Base-by-base conservation (phyloP, 2,113 vertebrate species). In the Zosterops pallidus region DNA sequence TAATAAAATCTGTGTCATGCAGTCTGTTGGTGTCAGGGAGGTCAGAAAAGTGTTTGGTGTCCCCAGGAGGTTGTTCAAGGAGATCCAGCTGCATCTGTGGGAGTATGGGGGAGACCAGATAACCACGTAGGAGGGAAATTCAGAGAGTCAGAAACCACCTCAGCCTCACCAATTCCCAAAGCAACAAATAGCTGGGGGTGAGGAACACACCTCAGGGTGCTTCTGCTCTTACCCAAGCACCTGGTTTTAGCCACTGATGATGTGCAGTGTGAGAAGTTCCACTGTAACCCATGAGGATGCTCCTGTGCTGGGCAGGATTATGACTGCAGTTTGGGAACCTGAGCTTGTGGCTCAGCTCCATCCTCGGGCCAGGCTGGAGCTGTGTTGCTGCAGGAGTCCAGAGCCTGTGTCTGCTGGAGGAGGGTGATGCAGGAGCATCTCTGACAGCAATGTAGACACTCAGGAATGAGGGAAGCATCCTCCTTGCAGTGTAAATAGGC, bases 321-420 rank as follows among this genome's bases (percentile, higher is more conserved):
- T 0, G 0, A 24, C 29, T 52, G 64, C 1, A 6, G 19, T 2
- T 1, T 26, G 49, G 22, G 21, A 44, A 67, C 41, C 35, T 13
- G 49, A 85, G 44, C 3, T 37, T n/a, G 1, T 9, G 17, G 46
- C 46, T 65, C 39, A 55, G 2, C 59, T 69, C 10, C 1, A 11
- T 11, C 15, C 31, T 35, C 31, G 14, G 47, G 28, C 86, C 74
- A 22, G 12, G n/a, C 13, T 57, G 1, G 2, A 86, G 31, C 42
- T 76, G 2, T 50, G 28, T 5, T 71, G 52, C 42, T 65, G 44
- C 52, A 44, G 42, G 31, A 72, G 37, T 22, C 59, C 37, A 42
- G 4, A 59, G 39, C 17, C 24, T 35, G 33, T 9, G 24, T 68
- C 28, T 74, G 41, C 37, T 62, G 69, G 50, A 84, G 74, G 56